A percentile compares a stretch with the other conserved stretches of the same genome.
Evolutionary conservation across 2,797 vertebrate species (phyloP).

Genomic region (Alectoris magna): DNA sequence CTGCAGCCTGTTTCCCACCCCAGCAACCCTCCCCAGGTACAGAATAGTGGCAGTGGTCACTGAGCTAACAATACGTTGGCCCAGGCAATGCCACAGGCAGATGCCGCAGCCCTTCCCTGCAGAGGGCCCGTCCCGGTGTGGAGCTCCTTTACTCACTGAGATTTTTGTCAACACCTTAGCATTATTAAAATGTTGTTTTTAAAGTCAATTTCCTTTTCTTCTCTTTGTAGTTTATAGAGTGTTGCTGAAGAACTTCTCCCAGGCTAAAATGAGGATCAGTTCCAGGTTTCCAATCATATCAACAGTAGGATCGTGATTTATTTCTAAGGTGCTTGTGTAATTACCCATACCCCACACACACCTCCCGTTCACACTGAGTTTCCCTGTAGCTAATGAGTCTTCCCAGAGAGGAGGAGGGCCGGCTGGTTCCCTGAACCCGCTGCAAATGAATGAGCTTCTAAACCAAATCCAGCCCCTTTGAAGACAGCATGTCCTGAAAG

Average conservation of each 20-base stretch:
- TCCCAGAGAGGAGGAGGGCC: neutral
- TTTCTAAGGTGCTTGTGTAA: conserved; percentile 21
- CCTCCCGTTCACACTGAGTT: neutral
- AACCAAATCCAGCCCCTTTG: neutral
- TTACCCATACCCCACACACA: neutral
- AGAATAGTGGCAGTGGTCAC: neutral
- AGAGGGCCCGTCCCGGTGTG: neutral
- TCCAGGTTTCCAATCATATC: conserved; percentile 51
- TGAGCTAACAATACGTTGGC: neutral
- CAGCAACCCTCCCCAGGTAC: neutral
- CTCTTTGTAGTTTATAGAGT: conserved; percentile 61
- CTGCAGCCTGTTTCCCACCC: neutral
- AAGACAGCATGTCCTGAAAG: neutral
- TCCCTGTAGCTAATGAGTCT: conserved; percentile 35
- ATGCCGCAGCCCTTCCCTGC: neutral
- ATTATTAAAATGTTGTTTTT: conserved; percentile 54
- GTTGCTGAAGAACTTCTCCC: conserved; percentile 49
- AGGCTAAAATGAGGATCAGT: conserved; percentile 32
- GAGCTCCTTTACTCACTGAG: conserved; percentile 6
- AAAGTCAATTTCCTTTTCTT: conserved; percentile 60
- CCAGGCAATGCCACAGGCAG: neutral
- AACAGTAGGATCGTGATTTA: conserved; percentile 31
- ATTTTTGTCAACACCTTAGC: conserved; percentile 46
- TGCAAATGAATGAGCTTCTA: neutral
- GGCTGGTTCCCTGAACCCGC: neutral